Evolutionary conservation across 2,888 invertebrate genomes (phyloP).

Genomic region (Dryobotodes eremita): DNA sequence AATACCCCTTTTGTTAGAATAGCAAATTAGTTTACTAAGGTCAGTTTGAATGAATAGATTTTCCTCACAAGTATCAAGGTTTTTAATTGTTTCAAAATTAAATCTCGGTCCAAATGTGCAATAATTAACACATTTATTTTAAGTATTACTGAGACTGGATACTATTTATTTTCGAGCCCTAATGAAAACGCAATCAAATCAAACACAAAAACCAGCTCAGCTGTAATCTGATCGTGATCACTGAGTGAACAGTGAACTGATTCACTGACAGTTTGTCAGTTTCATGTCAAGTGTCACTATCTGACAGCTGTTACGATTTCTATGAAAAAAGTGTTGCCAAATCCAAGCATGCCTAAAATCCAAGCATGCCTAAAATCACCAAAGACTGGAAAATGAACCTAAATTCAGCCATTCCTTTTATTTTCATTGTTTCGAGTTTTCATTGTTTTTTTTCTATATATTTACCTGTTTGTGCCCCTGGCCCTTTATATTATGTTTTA

Average conservation of each 20-base stretch:
- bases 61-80: neutral
- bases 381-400: neutral
- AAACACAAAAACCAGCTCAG: neutral
- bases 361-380: neutral
- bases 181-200: neutral
- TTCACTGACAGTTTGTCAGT: conserved; percentile 7
- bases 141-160: neutral
- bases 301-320: too few relatives aligned
- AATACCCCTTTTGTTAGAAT: conserved; percentile 17
- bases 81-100: neutral
- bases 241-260: too few relatives aligned
- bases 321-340: neutral
- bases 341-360: neutral
- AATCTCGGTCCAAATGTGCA: neutral
- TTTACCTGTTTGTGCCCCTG: too few relatives aligned
- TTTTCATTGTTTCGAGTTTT: too few relatives aligned
- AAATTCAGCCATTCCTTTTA: neutral
- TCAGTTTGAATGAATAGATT: conserved; percentile 3
- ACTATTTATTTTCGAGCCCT: neutral
- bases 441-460: too few relatives aligned
- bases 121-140: neutral
- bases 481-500: too few relatives aligned
- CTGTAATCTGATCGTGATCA: conserved; percentile 3
- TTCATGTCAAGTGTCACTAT: too few relatives aligned
- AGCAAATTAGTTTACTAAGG: conserved; percentile 22